Evolutionary conservation across 1,140 invertebrate species (phyloP), one percentile per base, ranked within the genome.

Genomic region (Drosophila paulistorum): DNA sequence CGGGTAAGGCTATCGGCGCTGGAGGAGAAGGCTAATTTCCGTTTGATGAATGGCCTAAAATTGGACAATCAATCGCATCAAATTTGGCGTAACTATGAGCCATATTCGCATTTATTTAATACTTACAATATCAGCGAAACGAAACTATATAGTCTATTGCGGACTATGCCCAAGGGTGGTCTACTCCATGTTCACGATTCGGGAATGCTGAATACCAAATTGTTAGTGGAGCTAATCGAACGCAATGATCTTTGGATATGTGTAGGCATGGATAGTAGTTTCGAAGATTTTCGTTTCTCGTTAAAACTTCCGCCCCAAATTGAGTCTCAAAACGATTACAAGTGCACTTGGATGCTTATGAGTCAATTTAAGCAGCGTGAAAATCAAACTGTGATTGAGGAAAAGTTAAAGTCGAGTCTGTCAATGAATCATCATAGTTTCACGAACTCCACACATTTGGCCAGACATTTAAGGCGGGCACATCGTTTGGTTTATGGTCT

Each of bases 151-250:
- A 81, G 94, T 42, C 93, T 96, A 6, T 94, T 97, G 9, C 91
- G 93, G 64, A 92, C 92, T 20, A 94, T 96, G 93, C 95, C 95
- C 1, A 95, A 96, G 93, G 96, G 96, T 4, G 95, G 94, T 0
- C 94, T 94, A 0, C 92, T 97, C 0, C 96, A 97, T 82, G 92
- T 94, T 0, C 96, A 97, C 76, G 95, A 96, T 68, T 94, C 94
- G 7, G 94, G 95, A 1, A 92, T 96, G 10, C 93, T 94, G 3
- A 94, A 94, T 0, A 85, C 93, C 0, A 94, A 96, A 35, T 96
- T 94, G 82, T 57, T 90, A 0, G 20, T 84, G 1, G 48, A 69
- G 23, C 55, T 81, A 3, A 71, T 65, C 1, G 41, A 58, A 7
- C 54, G 20, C 0, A 14, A 67, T 0, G 39, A 87, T 26, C 57